Base-by-base conservation (phyloP, 2,888 invertebrate genomes). In the Hyles lineata region DNA sequence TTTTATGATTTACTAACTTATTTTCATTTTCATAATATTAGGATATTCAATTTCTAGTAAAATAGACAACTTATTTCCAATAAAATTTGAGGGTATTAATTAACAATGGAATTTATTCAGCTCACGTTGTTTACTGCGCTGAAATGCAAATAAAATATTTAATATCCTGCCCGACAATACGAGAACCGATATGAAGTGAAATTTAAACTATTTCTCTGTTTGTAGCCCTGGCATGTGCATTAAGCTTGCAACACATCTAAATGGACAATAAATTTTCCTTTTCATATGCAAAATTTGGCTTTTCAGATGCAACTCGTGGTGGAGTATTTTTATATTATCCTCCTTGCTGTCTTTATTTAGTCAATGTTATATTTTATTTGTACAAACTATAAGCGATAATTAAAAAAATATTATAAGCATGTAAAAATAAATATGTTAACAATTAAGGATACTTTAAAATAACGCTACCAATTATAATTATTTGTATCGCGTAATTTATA, bases 131-230 rank as follows among this genome's bases (percentile, higher is more conserved):
- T 60, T 25, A 25, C 17, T 60, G 4, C 25, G 15, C 11, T 60
- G 60, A 25, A 60, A 60, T 60, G 25, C 60, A 59, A 60, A 60
- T 60, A 17, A 15, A 60, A 17, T 60, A 23, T 60, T 60, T 60
- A 25, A 60, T 25, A 60, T 17, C 23, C 25, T 29, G 17, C 25
- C 6, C 25, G 17, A n/a, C 25, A 60, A 25, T 60, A 60, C 25
- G 25, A 17, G 17, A 25, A 15, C 15, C 60, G 23, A 60, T 25
- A 29, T 23, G 23, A 23, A 25, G 15, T 11, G 23, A 60, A 60
- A 60, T 60, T 25, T 25, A 60, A 60, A 60, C 23, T 23, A 25
- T 60, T 25, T 60, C 23, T 6, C 6, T 60, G 23, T 25, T 55
- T 25, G 25, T 29, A 60, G 17, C 25, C 0, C 17, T 60, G 60